Percentiles rank a stretch among this genome's conserved stretches.
Conservation (phyloP, 2,113 vertebrate genomes). For the Motacilla tschutschensis region DNA sequence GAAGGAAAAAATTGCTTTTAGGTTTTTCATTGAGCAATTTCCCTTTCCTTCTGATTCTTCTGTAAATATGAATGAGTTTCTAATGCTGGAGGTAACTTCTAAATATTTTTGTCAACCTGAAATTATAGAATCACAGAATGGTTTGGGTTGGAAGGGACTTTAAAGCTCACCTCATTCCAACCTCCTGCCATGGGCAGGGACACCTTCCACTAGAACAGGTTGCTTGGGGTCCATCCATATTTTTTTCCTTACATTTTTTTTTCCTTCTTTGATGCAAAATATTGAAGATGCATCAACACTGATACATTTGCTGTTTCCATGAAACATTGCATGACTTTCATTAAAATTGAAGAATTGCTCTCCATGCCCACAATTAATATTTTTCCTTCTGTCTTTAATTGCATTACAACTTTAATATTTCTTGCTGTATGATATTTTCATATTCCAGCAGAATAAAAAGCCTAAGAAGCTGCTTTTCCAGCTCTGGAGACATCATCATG, state of each 20-base stretch:
- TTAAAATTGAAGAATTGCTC: background rate
- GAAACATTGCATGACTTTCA: background rate
- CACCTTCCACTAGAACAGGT: background rate
- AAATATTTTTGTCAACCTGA: background rate
- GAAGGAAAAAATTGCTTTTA: background rate
- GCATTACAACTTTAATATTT: background rate
- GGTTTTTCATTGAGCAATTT: fast-evolving
- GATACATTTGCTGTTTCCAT: background rate
- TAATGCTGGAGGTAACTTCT: background rate
- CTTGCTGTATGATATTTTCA: background rate
- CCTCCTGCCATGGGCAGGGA: background rate
- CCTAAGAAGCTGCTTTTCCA: background rate
- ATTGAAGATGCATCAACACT: background rate
- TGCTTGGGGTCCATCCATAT: background rate
- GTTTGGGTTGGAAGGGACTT: background rate
- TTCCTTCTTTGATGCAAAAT: background rate
- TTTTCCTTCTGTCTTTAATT: background rate
- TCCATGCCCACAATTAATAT: background rate
- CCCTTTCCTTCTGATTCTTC: background rate
- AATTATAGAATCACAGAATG: background rate
- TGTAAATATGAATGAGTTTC: background rate
- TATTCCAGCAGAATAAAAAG: background rate
- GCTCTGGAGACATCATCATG: background rate
- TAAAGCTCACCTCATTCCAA: background rate
- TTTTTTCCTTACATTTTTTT: background rate